Evolutionary conservation across 2,113 vertebrate species (phyloP).

Genomic region (Cephalopterus ornatus): DNA sequence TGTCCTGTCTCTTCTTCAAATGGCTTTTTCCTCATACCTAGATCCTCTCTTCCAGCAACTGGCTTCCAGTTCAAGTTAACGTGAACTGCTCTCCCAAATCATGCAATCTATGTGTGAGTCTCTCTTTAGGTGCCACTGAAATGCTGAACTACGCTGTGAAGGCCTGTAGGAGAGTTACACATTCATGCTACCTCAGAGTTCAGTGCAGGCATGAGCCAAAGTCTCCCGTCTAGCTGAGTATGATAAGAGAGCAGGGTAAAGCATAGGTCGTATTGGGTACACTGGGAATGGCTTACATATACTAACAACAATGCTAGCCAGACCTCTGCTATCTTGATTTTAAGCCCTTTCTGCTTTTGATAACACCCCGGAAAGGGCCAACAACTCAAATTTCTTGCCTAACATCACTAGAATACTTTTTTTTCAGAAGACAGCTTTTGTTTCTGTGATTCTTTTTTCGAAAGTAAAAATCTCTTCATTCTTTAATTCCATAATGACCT

Average conservation of each 20-base stretch:
- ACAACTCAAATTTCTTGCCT: background rate
- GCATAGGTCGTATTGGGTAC: background rate
- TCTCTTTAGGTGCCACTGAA: background rate
- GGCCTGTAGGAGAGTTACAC: background rate
- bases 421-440: background rate
- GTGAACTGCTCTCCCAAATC: background rate
- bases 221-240: background rate
- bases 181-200: background rate
- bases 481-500: background rate
- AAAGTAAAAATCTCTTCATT: background rate
- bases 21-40: background rate
- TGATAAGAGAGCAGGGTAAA: background rate
- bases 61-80: background rate
- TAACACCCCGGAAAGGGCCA: background rate
- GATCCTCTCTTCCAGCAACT: background rate
- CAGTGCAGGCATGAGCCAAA: background rate
- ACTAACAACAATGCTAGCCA: background rate
- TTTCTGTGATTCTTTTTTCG: background rate
- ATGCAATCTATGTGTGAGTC: rapidly evolving
- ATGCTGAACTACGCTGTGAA: background rate
- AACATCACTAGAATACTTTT: background rate
- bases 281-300: background rate
- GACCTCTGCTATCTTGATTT: background rate
- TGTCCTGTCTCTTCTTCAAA: background rate
- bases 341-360: background rate